Conservation (phyloP, 2,888 invertebrate genomes). For the Rotaria magnacalcarata region DNA sequence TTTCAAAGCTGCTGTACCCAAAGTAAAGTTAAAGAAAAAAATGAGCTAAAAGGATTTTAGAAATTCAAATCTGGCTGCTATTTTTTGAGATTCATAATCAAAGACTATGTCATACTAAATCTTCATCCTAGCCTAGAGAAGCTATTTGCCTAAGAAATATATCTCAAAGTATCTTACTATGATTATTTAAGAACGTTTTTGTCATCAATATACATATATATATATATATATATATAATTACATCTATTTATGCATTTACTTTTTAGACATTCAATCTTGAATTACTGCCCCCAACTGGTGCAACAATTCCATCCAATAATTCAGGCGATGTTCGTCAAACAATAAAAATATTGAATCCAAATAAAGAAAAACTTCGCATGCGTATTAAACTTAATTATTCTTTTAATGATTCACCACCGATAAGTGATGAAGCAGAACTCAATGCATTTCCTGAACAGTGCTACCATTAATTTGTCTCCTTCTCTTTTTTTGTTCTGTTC, state of each 20-base stretch:
- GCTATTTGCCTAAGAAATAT: no score
- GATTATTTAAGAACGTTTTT: no score
- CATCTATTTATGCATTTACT: background rate
- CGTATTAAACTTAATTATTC: background rate
- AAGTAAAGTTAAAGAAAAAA: conserved; percentile 64
- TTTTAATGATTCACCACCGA: background rate
- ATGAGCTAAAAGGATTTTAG: no score
- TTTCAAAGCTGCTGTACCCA: conserved; percentile 82
- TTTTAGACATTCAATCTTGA: conserved; percentile 28
- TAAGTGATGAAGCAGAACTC: conserved; percentile 28
- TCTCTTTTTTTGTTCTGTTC: background rate
- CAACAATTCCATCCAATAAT: background rate
- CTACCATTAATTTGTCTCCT: background rate
- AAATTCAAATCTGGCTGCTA: no score
- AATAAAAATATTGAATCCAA: background rate
- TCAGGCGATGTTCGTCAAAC: background rate
- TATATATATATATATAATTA: no score
- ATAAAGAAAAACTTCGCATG: conserved; percentile 27
- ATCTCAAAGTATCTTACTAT: no score
- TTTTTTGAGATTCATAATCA: no score
- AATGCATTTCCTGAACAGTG: conserved; percentile 30
- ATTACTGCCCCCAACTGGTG: conserved; percentile 6
- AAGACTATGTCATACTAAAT: no score
- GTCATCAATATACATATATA: no score
- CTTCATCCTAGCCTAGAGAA: no score